Evolutionary conservation across 2,888 invertebrate species (phyloP).

Genomic region (Xestoiulus laeticollis): DNA sequence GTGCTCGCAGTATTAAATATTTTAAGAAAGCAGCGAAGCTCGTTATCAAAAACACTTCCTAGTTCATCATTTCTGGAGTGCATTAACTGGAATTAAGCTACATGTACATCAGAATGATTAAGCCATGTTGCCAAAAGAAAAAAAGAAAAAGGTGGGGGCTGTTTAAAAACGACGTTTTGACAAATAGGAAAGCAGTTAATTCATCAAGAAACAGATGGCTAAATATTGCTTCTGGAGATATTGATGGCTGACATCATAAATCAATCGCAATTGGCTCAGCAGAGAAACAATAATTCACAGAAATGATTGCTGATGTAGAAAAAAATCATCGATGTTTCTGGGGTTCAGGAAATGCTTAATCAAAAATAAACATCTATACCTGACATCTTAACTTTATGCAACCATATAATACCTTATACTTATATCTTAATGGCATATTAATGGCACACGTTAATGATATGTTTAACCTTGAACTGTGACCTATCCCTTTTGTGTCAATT

Average conservation of each 20-base stretch:
- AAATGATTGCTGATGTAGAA: neutral
- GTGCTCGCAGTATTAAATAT: neutral
- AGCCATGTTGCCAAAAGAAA: too few relatives aligned
- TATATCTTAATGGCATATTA: too few relatives aligned
- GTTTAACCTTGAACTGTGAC: too few relatives aligned
- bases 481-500: too few relatives aligned
- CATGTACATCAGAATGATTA: too few relatives aligned
- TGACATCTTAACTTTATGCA: too few relatives aligned
- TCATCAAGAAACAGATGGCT: neutral
- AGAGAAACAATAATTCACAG: neutral
- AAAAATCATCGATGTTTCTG: neutral
- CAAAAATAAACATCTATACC: too few relatives aligned
- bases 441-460: too few relatives aligned
- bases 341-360: too few relatives aligned
- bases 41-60: neutral
- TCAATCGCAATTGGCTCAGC: neutral
- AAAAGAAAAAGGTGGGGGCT: neutral
- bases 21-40: neutral
- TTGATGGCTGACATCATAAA: neutral
- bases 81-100: constrained; percentile 25
- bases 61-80: neutral
- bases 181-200: constrained; percentile 29
- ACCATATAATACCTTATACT: too few relatives aligned
- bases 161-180: neutral
- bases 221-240: neutral